Evolutionary conservation across 2,113 vertebrate genomes (phyloP).

Genomic region (Malurus elegans): DNA sequence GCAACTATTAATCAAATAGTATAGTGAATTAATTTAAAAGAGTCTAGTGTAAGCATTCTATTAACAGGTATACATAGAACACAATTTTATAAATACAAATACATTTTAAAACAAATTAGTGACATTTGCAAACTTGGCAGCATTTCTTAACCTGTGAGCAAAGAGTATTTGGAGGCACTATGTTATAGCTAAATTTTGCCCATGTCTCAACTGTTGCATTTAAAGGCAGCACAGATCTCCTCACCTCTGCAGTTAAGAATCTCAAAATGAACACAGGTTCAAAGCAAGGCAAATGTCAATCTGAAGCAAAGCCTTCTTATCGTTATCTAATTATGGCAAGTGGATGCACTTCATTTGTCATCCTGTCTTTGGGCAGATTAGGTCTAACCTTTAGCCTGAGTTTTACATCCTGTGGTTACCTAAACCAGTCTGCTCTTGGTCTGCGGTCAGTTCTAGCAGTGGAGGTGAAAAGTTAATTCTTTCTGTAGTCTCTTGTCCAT

Average conservation of each 20-base stretch:
- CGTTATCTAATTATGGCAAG: not conserved
- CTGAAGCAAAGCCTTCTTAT: not conserved
- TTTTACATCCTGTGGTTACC: slow-evolving; percentile 29
- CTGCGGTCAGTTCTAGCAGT: not conserved
- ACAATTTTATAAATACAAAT: not conserved
- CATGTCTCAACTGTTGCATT: not conserved
- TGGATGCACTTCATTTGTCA: slow-evolving; percentile 26
- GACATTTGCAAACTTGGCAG: not conserved
- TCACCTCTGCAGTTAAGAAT: not conserved
- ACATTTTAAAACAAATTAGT: not conserved
- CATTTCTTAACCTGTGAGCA: not conserved
- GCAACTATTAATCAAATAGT: not conserved
- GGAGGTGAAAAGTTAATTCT: slow-evolving; percentile 24
- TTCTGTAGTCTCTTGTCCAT: not conserved
- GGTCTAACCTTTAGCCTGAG: slow-evolving; percentile 8
- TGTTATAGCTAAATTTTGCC: not conserved
- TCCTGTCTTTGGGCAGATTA: slow-evolving; percentile 14
- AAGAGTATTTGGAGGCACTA: not conserved
- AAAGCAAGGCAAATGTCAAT: not conserved
- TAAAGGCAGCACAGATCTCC: not conserved
- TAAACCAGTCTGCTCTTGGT: slow-evolving; percentile 13
- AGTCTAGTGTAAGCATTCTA: not conserved
- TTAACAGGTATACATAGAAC: not conserved
- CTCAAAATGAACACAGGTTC: not conserved
- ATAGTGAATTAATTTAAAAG: not conserved